Conservation (phyloP, 2,888 invertebrate genomes). For the Drosophila mimica region DNA sequence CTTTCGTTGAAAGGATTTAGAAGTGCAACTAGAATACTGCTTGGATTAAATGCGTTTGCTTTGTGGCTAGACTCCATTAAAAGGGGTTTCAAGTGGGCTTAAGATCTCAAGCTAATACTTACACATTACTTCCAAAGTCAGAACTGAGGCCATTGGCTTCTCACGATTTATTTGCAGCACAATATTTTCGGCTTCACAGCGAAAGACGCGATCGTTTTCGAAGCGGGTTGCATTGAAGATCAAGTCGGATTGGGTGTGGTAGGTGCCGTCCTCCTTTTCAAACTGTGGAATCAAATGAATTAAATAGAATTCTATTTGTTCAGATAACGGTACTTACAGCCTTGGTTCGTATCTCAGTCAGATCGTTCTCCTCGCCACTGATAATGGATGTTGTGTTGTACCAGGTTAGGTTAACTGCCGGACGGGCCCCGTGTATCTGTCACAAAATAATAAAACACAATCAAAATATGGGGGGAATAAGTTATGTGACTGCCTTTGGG, state of each 20-base stretch:
- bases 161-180: conserved; percentile 91
- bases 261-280: conserved; percentile 89
- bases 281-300: conserved; percentile 85
- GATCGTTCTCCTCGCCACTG: conserved; percentile 77
- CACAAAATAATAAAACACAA: background rate
- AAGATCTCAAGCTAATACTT: conserved; percentile 86
- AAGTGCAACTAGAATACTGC: background rate
- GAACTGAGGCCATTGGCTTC: conserved; percentile 90
- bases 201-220: conserved; percentile 92
- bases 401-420: conserved; percentile 94
- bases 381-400: conserved; percentile 89
- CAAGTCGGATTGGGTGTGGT: conserved; percentile 91
- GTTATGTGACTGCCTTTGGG: conserved; percentile 5
- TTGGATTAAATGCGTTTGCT: background rate
- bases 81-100: background rate
- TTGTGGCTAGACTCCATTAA: background rate
- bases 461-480: conserved; percentile 36
- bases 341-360: conserved; percentile 84
- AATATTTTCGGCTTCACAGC: conserved; percentile 93
- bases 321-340: conserved; percentile 84
- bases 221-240: conserved; percentile 92
- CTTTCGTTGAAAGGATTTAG: background rate
- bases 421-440: conserved; percentile 91
- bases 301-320: background rate
- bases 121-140: conserved; percentile 94